These are phyloP conservation scores for Leiothrix lutea DNA, from an alignment of 2,113 vertebrate genomes.

Conservation along the genomic window DNA sequence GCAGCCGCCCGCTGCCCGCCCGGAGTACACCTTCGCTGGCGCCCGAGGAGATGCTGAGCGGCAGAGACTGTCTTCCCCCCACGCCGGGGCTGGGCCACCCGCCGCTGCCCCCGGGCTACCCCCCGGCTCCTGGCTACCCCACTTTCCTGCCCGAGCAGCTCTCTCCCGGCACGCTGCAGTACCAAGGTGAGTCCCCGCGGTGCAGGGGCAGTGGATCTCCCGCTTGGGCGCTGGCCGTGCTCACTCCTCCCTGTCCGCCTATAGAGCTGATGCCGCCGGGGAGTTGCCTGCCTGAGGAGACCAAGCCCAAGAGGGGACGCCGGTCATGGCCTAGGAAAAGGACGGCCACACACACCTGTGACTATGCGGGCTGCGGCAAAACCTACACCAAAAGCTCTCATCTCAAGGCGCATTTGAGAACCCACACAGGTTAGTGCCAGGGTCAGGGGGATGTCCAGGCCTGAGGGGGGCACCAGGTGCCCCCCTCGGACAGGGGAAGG, in stretches of 20 bases:
- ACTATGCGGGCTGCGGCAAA: constrained; percentile 95
- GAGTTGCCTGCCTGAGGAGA: constrained; percentile 86
- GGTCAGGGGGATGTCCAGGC: accelerated
- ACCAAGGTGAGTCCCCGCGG: constrained; percentile 86
- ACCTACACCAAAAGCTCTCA: constrained; percentile 99
- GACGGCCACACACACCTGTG: constrained; percentile 93
- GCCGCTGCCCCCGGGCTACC: constrained; percentile 83
- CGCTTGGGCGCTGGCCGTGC: not conserved
- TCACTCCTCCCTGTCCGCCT: constrained; percentile 68
- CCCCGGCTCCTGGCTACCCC: constrained; percentile 79
- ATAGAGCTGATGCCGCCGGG: constrained; percentile 86
- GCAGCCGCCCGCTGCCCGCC: constrained; percentile 70
- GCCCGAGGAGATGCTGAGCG: constrained; percentile 81
- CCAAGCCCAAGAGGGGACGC: constrained; percentile 93
- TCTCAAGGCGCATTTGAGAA: constrained; percentile 96
- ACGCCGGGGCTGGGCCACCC: constrained; percentile 71
- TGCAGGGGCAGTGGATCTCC: not conserved
- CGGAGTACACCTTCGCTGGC: constrained; percentile 84
- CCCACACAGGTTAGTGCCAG: constrained; percentile 88
- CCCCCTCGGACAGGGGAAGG: accelerated
- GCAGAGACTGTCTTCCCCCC: constrained; percentile 82
- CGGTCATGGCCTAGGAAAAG: constrained; percentile 96
- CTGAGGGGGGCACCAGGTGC: accelerated
- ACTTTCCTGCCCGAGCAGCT: constrained; percentile 83
- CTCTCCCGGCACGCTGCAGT: constrained; percentile 77